Evolutionary conservation across 1,140 invertebrate genomes (phyloP), one percentile per base, ranked within the genome.

Genomic region (Zophobas morio): DNA sequence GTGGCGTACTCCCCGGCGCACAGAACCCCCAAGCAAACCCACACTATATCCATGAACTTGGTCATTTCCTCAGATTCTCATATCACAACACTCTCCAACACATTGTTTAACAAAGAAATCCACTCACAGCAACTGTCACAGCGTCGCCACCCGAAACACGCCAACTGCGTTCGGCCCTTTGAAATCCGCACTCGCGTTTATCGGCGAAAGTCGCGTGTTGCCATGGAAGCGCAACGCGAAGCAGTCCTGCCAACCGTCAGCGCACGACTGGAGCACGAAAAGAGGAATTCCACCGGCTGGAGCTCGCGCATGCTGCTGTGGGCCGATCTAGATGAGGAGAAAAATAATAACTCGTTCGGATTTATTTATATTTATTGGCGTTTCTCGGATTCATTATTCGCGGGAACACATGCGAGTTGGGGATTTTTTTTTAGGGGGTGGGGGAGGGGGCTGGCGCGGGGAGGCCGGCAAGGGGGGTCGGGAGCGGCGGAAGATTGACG

Each of bases 341-440:
- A 78, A 78, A 78, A 78, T 78, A 78, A 74, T 66, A 78, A 78
- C 77, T 78, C 57, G 77, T 78, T 78, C 77, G 70, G 77, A 75
- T 78, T 78, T 78, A 74, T 78, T 78, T 78, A 75, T 78, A 78
- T 78, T 74, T 75, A 78, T 78, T 75, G 77, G 39, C 32, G 70
- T 74, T 47, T 63, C 57, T 70, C 33, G 76, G 72, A 78, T 78
- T 57, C 42, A 78, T 78, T 71, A 73, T 73, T 73, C 47, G 36
- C 54, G 51, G 32, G 34, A 73, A 73, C 54, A 66, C 39, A 66
- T 66, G 60, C 60, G 36, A 66, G n/a, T 66, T 66, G 40, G 60
- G 6, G 37, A 66, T 42, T 66, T 66, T 66, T 66, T 66, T 51
- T 20, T 2, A 2, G 49, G 2, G 49, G 49, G 49, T 2, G n/a